Conservation (phyloP, 2,888 invertebrate genomes). For the Athalia rosae region DNA sequence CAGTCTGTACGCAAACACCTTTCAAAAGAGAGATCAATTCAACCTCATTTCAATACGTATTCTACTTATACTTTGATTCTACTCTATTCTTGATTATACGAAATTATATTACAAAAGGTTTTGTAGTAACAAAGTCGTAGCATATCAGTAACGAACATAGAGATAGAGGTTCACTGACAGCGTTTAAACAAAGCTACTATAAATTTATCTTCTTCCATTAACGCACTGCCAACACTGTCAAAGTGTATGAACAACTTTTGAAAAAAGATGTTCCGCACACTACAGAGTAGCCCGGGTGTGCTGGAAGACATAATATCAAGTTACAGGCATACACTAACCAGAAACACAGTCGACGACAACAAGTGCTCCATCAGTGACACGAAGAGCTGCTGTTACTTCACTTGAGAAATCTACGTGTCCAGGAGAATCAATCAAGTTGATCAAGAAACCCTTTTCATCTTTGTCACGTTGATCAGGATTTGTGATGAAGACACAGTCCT, state of each 20-base stretch:
- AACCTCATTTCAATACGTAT: not conserved
- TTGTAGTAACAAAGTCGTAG: slow-evolving; percentile 77
- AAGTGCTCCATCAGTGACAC: slow-evolving; percentile 99
- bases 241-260: slow-evolving; percentile 57
- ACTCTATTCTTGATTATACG: not conserved
- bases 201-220: slow-evolving; percentile 80
- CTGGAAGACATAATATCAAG: slow-evolving; percentile 61
- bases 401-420: slow-evolving; percentile 99
- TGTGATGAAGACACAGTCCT: slow-evolving; percentile 95
- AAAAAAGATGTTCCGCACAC: slow-evolving; percentile 58
- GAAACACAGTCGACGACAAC: slow-evolving; percentile 99
- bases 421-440: slow-evolving; percentile 99
- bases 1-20: slow-evolving; percentile 99
- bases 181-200: slow-evolving; percentile 77
- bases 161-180: slow-evolving; percentile 87
- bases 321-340: slow-evolving; percentile 77
- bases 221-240: slow-evolving; percentile 79
- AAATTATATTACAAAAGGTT: not conserved
- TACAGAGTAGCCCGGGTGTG: slow-evolving; percentile 69
- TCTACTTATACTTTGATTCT: not conserved
- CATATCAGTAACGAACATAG: slow-evolving; percentile 83
- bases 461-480: slow-evolving; percentile 93
- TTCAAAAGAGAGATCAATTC: slow-evolving; percentile 53
- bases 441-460: slow-evolving; percentile 96
- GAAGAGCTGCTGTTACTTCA: slow-evolving; percentile 99